Evolutionary conservation across 2,113 vertebrate species (phyloP).

Genomic region (Ophiodon elongatus): DNA sequence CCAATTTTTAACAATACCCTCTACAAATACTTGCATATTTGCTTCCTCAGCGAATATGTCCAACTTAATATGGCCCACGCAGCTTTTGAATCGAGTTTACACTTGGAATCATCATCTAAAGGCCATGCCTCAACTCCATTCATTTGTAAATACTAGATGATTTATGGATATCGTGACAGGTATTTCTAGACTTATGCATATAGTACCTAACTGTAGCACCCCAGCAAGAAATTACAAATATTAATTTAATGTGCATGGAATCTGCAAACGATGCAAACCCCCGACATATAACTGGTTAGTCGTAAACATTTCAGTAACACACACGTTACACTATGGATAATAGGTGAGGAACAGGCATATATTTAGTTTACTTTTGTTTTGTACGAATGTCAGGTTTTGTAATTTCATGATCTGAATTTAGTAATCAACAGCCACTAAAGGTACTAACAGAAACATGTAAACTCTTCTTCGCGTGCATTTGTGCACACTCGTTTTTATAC

Average conservation of each 20-base stretch:
- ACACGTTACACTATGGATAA: background rate
- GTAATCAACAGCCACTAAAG: constrained; percentile 4
- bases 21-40: constrained; percentile 55
- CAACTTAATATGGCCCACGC: constrained; percentile 63
- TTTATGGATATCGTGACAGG: constrained; percentile 37
- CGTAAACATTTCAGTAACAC: background rate
- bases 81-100: constrained; percentile 62
- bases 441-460: constrained; percentile 15
- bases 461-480: constrained; percentile 9
- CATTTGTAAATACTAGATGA: constrained; percentile 51
- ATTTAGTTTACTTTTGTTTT: constrained; percentile 12
- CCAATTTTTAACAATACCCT: constrained; percentile 20
- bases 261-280: constrained; percentile 21
- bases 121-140: constrained; percentile 36
- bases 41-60: constrained; percentile 49
- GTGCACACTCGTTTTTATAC: background rate
- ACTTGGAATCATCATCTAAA: constrained; percentile 45
- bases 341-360: constrained; percentile 6
- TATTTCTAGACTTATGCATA: constrained; percentile 18
- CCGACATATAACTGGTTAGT: background rate
- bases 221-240: background rate
- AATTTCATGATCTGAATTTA: constrained; percentile 27
- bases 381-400: constrained; percentile 8
- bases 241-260: constrained; percentile 11
- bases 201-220: background rate